Evolutionary conservation across 2,797 vertebrate species (phyloP).

Genomic region (Phrynocephalus vlangalii): DNA sequence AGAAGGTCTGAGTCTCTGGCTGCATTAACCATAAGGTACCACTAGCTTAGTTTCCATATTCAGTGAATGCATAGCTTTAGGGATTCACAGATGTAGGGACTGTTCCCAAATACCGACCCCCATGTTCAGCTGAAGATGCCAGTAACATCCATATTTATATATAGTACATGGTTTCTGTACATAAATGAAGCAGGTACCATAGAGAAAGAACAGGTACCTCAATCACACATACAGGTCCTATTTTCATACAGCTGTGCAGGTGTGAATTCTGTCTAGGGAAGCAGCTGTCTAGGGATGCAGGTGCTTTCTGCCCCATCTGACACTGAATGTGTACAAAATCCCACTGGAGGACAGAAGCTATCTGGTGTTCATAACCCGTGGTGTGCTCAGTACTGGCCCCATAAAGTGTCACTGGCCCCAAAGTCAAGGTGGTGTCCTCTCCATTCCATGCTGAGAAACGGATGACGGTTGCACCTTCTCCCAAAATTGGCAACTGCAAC

Average conservation of each 20-base stretch:
- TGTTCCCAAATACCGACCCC: not conserved
- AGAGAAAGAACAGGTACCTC: not conserved
- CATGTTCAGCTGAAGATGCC: not conserved
- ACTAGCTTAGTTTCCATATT: not conserved
- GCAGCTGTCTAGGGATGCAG: not conserved
- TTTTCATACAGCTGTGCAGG: not conserved
- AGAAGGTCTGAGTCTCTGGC: not conserved
- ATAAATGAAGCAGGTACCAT: not conserved
- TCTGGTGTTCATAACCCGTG: not conserved
- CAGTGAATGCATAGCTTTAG: not conserved
- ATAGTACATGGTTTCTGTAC: not conserved
- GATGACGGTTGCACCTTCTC: no score
- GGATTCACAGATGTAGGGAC: not conserved
- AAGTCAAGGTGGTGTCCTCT: not conserved
- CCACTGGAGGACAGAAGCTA: not conserved
- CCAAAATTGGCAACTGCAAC: no score
- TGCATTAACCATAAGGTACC: no score
- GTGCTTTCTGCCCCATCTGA: no score
- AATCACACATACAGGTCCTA: not conserved
- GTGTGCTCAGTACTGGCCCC: not conserved
- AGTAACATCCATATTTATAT: not conserved
- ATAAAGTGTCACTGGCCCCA: not conserved
- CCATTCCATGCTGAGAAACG: no score
- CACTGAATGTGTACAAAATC: no score
- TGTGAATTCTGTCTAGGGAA: no score